These are phyloP conservation scores for Crypturellus undulatus DNA, from an alignment of 2,113 vertebrate genomes.

Conservation along the genomic window DNA sequence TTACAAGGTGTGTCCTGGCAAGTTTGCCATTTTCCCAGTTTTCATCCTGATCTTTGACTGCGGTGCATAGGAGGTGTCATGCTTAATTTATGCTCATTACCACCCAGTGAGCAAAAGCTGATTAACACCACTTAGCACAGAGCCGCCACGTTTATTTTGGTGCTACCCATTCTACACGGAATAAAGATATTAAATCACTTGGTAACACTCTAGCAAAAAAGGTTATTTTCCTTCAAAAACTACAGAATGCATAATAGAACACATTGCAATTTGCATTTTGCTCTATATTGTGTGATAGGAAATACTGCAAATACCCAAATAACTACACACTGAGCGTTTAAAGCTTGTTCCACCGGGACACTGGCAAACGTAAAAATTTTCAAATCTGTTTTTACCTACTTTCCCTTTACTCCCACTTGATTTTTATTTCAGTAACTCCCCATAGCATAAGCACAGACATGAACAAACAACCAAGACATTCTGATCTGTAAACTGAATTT, in stretches of 20 bases:
- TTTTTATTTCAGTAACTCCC: background rate
- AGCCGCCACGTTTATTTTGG: background rate
- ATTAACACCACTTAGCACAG: conserved; percentile 29
- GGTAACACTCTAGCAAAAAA: background rate
- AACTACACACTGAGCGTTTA: background rate
- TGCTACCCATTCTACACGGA: background rate
- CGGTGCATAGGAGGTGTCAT: background rate
- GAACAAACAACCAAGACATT: rapidly evolving
- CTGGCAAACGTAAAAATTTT: background rate
- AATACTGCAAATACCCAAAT: background rate
- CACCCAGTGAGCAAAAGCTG: conserved; percentile 47
- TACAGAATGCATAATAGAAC: background rate
- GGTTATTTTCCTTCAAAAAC: background rate
- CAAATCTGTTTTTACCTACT: background rate
- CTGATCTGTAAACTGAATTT: background rate
- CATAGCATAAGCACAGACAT: rapidly evolving
- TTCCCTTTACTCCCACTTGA: background rate
- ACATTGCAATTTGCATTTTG: background rate
- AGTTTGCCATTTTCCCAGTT: conserved; percentile 24
- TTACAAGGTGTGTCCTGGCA: background rate
- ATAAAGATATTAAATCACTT: background rate
- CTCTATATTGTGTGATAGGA: rapidly evolving
- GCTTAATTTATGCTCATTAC: conserved; percentile 16
- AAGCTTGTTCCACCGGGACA: background rate
- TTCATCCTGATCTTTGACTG: conserved; percentile 26